Evolutionary conservation across 1,140 invertebrate species (phyloP).

Genomic region (Cydia pomonella): DNA sequence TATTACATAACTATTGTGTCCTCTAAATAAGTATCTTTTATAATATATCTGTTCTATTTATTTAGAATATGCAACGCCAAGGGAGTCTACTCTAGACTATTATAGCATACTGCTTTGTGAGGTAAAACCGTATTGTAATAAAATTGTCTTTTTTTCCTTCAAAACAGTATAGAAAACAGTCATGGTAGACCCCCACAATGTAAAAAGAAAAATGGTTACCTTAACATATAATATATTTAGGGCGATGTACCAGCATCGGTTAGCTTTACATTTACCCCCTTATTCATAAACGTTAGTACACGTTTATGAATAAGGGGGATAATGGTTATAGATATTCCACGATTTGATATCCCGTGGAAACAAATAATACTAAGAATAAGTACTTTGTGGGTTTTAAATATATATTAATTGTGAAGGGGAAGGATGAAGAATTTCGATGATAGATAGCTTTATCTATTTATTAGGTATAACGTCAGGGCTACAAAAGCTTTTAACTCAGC

Average conservation of each 20-base stretch:
- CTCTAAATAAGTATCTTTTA: constrained; percentile 28
- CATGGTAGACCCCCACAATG: constrained; percentile 13
- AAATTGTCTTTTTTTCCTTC: background rate
- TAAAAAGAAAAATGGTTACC: constrained; percentile 21
- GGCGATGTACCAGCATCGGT: constrained; percentile 23
- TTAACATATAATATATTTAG: constrained; percentile 24
- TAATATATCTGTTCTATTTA: constrained; percentile 33
- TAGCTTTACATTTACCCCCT: background rate
- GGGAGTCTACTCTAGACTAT: background rate
- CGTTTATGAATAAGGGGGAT: no score
- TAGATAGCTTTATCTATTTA: no score
- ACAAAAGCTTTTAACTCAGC: no score
- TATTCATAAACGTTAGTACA: no score
- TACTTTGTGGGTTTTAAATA: background rate
- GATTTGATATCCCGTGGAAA: background rate
- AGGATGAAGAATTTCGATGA: no score
- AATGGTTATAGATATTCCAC: constrained; percentile 8
- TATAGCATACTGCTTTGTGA: constrained; percentile 4
- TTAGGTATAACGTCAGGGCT: no score
- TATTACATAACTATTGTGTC: constrained; percentile 25
- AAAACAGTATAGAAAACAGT: constrained; percentile 2
- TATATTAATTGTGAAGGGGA: no score
- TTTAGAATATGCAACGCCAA: constrained; percentile 32
- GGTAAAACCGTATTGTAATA: background rate
- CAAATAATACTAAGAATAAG: background rate